phyloP scores from a whole-genome alignment of 2,888 invertebrate genomes.

The Caenorhabditis afra region DNA sequence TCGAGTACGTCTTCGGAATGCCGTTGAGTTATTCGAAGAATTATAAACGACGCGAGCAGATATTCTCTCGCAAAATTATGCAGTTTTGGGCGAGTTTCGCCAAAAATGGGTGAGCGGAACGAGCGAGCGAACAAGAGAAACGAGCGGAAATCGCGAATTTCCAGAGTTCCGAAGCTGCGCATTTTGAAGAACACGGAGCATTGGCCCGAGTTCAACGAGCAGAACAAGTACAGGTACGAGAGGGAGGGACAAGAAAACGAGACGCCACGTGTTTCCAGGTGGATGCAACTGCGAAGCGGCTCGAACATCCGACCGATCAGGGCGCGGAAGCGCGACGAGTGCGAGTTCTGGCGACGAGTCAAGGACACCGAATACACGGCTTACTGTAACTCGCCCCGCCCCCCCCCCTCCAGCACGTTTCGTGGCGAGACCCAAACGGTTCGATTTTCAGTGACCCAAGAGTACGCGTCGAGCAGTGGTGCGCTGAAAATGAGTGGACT shows the following conservation, averaged over 20 bases:
- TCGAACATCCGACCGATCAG: constrained; percentile 73
- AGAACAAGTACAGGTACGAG: constrained; percentile 54
- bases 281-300: constrained; percentile 77
- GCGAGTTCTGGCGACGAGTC: constrained; percentile 74
- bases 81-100: constrained; percentile 78
- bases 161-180: constrained; percentile 66
- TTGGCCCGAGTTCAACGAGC: constrained; percentile 77
- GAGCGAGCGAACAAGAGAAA: neutral
- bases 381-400: constrained; percentile 68
- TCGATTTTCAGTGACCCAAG: constrained; percentile 58
- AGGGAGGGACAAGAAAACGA: too few species aligned
- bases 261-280: constrained; percentile 48
- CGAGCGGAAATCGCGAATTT: constrained; percentile 38
- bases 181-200: constrained; percentile 59
- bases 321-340: constrained; percentile 70
- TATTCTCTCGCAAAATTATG: constrained; percentile 76
- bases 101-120: constrained; percentile 68
- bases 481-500: neutral
- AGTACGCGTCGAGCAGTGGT: constrained; percentile 35
- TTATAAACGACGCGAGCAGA: constrained; percentile 63
- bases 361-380: constrained; percentile 78
- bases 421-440: neutral
- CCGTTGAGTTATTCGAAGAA: constrained; percentile 83
- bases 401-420: too few species aligned
- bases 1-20: constrained; percentile 96